Evolutionary conservation across 1,140 invertebrate genomes (phyloP).

Genomic region (Neuroterus valhalla): DNA sequence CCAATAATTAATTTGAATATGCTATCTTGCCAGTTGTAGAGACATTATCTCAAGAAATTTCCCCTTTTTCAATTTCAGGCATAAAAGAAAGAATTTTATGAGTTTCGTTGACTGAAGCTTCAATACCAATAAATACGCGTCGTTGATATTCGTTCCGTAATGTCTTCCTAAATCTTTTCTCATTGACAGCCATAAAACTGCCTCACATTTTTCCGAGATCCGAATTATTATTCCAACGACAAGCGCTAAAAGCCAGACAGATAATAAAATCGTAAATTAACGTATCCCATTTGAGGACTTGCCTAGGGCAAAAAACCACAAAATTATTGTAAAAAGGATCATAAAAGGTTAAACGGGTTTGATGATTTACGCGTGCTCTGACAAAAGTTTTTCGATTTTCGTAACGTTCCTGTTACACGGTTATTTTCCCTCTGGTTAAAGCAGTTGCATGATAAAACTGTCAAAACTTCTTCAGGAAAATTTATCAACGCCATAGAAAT

Average conservation of each 20-base stretch:
- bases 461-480: slow-evolving; percentile 24
- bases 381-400: slow-evolving; percentile 21
- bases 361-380: slow-evolving; percentile 21
- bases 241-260: background rate
- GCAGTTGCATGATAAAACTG: slow-evolving; percentile 32
- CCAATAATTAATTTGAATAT: too few species aligned
- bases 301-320: background rate
- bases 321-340: slow-evolving; percentile 22
- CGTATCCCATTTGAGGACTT: background rate
- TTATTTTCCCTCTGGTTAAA: slow-evolving; percentile 24
- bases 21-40: too few species aligned
- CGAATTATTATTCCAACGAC: slow-evolving; percentile 1
- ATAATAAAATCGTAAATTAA: slow-evolving; percentile 15
- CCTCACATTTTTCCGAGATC: background rate
- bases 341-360: background rate
- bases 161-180: background rate
- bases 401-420: background rate
- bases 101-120: background rate
- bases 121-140: background rate
- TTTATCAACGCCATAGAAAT: slow-evolving; percentile 28
- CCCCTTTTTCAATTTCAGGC: too few species aligned
- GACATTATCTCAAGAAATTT: too few species aligned
- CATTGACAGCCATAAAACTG: background rate
- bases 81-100: background rate
- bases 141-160: background rate